Evolutionary conservation across 2,888 invertebrate species (phyloP), one percentile per base, ranked within the genome.

Genomic region (Eucera pruinosa): DNA sequence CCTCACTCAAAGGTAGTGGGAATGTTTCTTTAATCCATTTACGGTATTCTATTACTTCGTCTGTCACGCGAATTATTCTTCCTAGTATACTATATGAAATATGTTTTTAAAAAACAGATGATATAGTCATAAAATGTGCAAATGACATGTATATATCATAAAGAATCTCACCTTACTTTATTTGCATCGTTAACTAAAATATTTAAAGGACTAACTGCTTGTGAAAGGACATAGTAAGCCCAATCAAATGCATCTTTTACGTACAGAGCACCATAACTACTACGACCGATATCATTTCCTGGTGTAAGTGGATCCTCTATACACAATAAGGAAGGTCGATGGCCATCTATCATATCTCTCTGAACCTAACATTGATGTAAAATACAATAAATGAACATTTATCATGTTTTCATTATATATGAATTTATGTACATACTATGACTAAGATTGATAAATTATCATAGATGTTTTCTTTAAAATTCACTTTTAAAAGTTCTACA

Each of bases 241-340:
- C 97, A 98, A 93, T 98, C 98, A 94, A 99, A 99, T 77, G 99
- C 98, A 93, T 97, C 96, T 92, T 97, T 97, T 87, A 95, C 95
- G 91, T 97, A 96, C 87, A 98, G 93, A 81, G 97, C 97, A 72
- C 98, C 98, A 93, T 98, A 99, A 89, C 98, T 98, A 92, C 98
- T 98, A 86, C 98, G 95, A 9, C 99, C 99, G 92, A 99, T 99
- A 93, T 99, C 99, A 93, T 99, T 99, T 83, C 97, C 98, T 18
- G 98, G 95, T 79, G 97, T 97, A 50, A 99, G 94, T 25, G 99
- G 99, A 94, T 99, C 99, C 93, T 99, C 99, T 87, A 99, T 99
- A 92, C 98, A 99, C 81, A 99, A 94, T 90, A 99, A 93, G 80
- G 98, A 98, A 25, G 98, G 98, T 57, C 98, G 94, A 93, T 98